Evolutionary conservation across 2,797 vertebrate genomes (phyloP), one percentile per base, ranked within the genome.

Genomic region (Microchirus variegatus): DNA sequence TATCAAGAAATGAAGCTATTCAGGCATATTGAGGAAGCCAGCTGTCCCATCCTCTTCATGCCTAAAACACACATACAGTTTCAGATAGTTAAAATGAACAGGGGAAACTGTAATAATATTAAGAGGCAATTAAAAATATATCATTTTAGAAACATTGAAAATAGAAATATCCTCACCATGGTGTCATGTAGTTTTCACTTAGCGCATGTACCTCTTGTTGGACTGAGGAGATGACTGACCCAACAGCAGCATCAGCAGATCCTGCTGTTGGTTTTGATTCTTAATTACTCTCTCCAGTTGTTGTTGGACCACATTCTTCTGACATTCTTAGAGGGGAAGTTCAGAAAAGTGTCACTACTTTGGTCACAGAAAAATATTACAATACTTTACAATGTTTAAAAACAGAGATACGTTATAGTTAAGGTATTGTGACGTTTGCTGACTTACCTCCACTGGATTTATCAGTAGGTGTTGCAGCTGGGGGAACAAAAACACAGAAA

Each of bases 361-460:
- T 41, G 40, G 11, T 13, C 40, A 41, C 36, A 9, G 10, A 10
- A 43, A 15, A 16, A 12, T 14, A 41, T 13, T 5, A 41, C 12
- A 41, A 5, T 13, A 2, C 40, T n/a, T n/a, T 12, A 16, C 15
- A 15, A 15, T n/a, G n/a, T 15, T 43, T 43, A 5, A 43, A 43
- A 43, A n/a, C 22, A 22, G 22, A 6, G n/a, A n/a, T n/a, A n/a
- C n/a, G n/a, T n/a, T 16, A 7, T 4, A 5, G n/a, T 43, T 15
- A 9, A 22, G 9, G 8, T 4, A 2, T 3, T 22, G 5, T 22
- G 22, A 22, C 22, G 5, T 58, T 18, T 17, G 18, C 3, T 36
- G 59, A 56, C 59, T 73, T 47, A 68, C 75, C 48, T 53, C 16
- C 53, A 31, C 44, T 36, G 2, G 63, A 55, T 3, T 17, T 6